Evolutionary conservation across 2,113 vertebrate genomes (phyloP), one percentile per base, ranked within the genome.

Genomic region (Phocoena sinus): DNA sequence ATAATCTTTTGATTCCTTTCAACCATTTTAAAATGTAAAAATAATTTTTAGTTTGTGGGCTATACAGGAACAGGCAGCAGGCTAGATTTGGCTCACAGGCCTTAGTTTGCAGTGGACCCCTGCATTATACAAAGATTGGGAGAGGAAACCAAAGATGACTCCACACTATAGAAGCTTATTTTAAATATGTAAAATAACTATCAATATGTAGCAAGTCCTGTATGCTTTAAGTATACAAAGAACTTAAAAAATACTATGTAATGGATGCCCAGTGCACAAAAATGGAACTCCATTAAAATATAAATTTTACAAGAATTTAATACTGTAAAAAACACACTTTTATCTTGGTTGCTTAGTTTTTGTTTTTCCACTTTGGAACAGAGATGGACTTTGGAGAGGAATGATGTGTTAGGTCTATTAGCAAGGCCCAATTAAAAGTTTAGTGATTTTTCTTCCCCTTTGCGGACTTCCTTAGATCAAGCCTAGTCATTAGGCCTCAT

Each of bases 271-370:
- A 67, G 14, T 2, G 13, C 38, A 62, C 6, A 91, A 91, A 96
- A 94, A 31, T 60, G 67, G 60, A 89, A 70, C 41, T 74, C 73
- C 11, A 25, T 94, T 87, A 89, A 90, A 63, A 33, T 26, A 58
- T 44, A 93, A 87, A 83, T 86, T 14, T 76, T 85, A 8, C 1
- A 88, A 65, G n/a, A 89, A 44, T 76, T 91, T 81, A 81, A 50
- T 76, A 60, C 31, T 89, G 36, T 92, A 74, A 88, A 33, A 77
- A 82, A 73, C 79, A 71, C 6, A 58, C 10, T 62, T 62, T 68
- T 94, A 83, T 80, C 23, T 95, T 81, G 70, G 33, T 89, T 88
- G 31, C 44, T 97, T 36, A 25, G 63, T 31, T 89, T 89, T 94
- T 76, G 1, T 73, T 90, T 90, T 96, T 91, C 56, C 73, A 1